These are phyloP conservation scores for Rhinopithecus roxellana DNA, from an alignment of 2,113 vertebrate species.

Conservation along the genomic window DNA sequence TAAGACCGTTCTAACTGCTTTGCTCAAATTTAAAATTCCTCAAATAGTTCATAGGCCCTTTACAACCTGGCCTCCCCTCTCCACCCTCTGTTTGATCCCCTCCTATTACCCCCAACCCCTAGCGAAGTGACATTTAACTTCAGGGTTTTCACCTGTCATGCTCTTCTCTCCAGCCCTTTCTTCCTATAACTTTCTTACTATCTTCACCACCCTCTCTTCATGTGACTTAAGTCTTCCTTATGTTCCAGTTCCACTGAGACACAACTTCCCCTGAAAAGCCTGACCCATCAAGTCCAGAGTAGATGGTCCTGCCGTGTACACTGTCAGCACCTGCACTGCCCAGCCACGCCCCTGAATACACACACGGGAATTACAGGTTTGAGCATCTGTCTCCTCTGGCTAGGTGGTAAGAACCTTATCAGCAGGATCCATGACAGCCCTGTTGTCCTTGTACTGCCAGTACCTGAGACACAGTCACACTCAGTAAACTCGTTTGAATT, in stretches of 20 bases:
- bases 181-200: background rate
- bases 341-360: background rate
- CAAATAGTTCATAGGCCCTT: background rate
- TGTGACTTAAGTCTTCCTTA: background rate
- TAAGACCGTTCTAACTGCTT: background rate
- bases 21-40: background rate
- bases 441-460: background rate
- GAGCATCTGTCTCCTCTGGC: background rate
- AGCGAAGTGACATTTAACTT: background rate
- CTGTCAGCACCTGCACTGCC: background rate
- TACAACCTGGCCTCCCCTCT: background rate
- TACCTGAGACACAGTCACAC: background rate
- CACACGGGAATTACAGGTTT: rapidly evolving
- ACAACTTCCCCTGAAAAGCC: background rate
- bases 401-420: background rate
- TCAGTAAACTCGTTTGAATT: background rate
- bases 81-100: background rate
- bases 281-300: background rate
- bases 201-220: background rate
- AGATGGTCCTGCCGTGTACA: background rate
- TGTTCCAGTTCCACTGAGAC: background rate
- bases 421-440: background rate
- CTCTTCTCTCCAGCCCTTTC: background rate
- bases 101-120: background rate
- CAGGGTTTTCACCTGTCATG: background rate